These are phyloP conservation scores for Recurvirostra avosetta DNA, from an alignment of 2,113 vertebrate genomes.

Conservation along the genomic window DNA sequence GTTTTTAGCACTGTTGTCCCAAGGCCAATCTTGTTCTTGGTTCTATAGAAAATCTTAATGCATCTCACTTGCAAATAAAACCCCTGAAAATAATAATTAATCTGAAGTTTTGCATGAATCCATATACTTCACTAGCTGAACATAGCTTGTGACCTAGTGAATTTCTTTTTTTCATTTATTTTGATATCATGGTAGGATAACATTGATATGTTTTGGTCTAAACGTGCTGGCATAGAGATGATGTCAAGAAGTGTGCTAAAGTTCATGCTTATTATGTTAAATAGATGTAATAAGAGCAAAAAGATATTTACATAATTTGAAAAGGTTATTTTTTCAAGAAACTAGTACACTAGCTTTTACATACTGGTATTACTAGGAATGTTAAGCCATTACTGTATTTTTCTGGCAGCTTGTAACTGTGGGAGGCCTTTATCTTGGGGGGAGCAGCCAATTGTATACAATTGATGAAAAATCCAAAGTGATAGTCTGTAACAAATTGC, in stretches of 20 bases:
- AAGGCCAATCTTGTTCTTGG: background rate
- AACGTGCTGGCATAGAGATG: background rate
- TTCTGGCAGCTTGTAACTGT: background rate
- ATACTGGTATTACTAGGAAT: background rate
- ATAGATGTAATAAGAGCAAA: background rate
- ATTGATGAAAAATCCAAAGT: background rate
- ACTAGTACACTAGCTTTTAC: background rate
- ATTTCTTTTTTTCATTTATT: background rate
- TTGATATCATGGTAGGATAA: background rate
- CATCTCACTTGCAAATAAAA: background rate
- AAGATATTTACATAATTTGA: background rate
- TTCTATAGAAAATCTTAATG: background rate
- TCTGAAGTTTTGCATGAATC: background rate
- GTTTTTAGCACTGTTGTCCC: background rate
- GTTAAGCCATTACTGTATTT: background rate
- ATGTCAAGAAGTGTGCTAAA: background rate
- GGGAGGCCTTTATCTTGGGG: background rate
- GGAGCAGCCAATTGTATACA: background rate
- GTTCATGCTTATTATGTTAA: background rate
- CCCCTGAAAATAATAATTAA: background rate
- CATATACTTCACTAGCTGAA: background rate
- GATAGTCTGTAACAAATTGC: background rate
- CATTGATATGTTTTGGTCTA: background rate
- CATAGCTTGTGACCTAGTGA: background rate
- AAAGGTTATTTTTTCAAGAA: background rate